Evolutionary conservation across 1,140 invertebrate species (phyloP), one percentile per base, ranked within the genome.

Genomic region (Cydia fagiglandana): DNA sequence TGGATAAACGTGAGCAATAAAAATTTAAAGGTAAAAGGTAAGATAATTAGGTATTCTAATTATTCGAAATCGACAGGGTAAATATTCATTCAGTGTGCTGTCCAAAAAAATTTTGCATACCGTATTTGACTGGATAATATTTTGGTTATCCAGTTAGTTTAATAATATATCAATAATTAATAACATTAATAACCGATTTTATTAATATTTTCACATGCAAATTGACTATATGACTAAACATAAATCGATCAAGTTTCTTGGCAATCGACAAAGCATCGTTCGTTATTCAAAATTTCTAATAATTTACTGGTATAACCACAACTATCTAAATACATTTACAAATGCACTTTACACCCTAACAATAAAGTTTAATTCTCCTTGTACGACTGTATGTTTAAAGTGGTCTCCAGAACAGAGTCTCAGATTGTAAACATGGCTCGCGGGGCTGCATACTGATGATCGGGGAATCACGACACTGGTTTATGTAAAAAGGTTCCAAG

Each of bases 261-360:
- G 56, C 56, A 61, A 24, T 61, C 56, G 17, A 61, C 56, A 61
- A 61, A 61, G 56, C 17, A 12, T 61, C 56, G n/a, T 61, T 24
- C 56, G 24, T 56, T 61, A 61, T 61, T 61, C 56, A 61, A 56
- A 56, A 56, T 56, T 56, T 56, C 53, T 56, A 56, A 56, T 56
- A 56, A 56, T 56, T 56, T 56, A 56, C 53, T 17, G 53, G 53
- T 56, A 56, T 56, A n/a, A n/a, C 53, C 53, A 56, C n/a, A n/a
- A 61, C 0, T 17, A 61, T 20, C 56, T 20, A 24, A 24, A 24
- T 61, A 24, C 56, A 24, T 20, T 17, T 12, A 24, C 20, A 12
- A 24, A 9, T 2, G 20, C n/a, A 7, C 20, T 10, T 61, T 24
- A 17, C 20, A 24, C 20, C 20, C 20, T 20, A 1, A 24, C 17